Conservation (phyloP, 2,797 vertebrate species). For the Lophius americanus region DNA sequence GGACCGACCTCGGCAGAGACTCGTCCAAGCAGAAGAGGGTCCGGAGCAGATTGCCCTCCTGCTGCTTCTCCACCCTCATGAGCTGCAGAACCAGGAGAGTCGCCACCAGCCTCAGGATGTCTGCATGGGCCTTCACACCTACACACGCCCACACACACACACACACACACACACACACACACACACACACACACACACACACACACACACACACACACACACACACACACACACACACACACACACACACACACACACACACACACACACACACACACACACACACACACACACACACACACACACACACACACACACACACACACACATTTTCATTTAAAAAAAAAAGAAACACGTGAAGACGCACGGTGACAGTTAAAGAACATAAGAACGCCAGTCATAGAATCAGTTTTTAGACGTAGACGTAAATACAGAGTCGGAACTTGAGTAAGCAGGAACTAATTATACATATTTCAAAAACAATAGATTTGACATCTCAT, state of each 20-base stretch:
- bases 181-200: not conserved
- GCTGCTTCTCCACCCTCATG: conserved; percentile 67
- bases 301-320: not conserved
- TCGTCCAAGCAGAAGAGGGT: conserved; percentile 79
- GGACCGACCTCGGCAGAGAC: conserved; percentile 59
- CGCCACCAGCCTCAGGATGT: conserved; percentile 82
- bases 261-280: conserved; percentile 54
- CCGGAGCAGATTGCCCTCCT: conserved; percentile 75
- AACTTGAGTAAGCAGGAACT: too few relatives aligned
- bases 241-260: not conserved
- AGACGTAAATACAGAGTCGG: too few relatives aligned
- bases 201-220: not conserved
- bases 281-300: conserved; percentile 1
- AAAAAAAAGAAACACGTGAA: too few relatives aligned
- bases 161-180: not conserved
- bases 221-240: conserved; percentile 59
- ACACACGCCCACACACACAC: conserved; percentile 2
- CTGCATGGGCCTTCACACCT: conserved; percentile 80
- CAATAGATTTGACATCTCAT: too few relatives aligned
- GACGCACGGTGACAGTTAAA: too few relatives aligned
- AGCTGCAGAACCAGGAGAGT: conserved; percentile 87
- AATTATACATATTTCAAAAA: too few relatives aligned
- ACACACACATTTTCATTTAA: too few relatives aligned
- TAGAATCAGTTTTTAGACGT: too few relatives aligned
- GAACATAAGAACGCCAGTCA: too few relatives aligned